Base-by-base conservation (phyloP, 2,797 vertebrate species). In the Pristis pectinata region DNA sequence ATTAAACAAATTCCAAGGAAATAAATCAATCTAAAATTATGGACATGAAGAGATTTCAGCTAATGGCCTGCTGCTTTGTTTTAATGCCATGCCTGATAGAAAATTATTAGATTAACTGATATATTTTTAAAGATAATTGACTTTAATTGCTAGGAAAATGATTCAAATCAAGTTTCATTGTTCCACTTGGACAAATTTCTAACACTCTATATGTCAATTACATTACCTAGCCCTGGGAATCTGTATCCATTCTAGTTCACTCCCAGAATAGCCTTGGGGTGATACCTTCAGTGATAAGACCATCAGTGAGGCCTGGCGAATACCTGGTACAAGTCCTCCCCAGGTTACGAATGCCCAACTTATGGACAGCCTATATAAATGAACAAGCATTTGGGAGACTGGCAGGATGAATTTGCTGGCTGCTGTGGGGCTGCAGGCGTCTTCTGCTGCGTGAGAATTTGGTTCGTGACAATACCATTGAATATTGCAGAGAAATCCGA, bases 1-100 rank as follows among this genome's bases (percentile, higher is more conserved):
- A 83, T 53, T 85, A 85, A 85, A 85, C 82, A 85, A 49, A 85
- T 85, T 85, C 49, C 49, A 56, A 56, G 82, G 44, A 85, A 34
- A 56, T 85, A 85, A 85, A 53, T 56, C 82, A 85, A 30, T 30
- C 49, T 2, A 11, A 53, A 85, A 30, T 85, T 56, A 85, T 85
- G 19, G 27, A 56, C 82, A 10, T 56, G 49, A 8, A 82, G 17
- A 49, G 6, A 49, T 82, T 44, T 44, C 30, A 56, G 82, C 82
- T 85, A 85, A 85, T 85, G 82, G 3, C 82, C 24, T 30, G 82
- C 30, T 30, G 27, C 44, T 53, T 53, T 53, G 49, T 53, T 83
- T 83, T 49, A 83, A 53, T 27, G 80, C 49, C 53, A 44, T 53
- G 22, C 49, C 82, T 56, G 49, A 53, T 27, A 30, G 27, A 30